Base-by-base conservation (phyloP, 2,113 vertebrate species). In the Pluvianellus socialis region DNA sequence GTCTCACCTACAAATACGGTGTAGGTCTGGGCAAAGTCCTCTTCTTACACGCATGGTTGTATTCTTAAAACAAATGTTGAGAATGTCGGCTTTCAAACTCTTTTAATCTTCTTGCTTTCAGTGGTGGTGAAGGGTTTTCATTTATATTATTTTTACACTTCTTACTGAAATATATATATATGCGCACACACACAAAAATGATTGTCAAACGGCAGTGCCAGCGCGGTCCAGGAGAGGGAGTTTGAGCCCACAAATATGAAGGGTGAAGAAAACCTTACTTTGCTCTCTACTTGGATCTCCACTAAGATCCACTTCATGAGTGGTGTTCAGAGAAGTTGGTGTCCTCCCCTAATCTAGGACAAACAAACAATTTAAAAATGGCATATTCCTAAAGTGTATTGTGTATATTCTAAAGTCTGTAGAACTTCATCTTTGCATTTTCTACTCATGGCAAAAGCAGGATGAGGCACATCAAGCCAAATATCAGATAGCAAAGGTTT, bases 191-290 rank as follows among this genome's bases (percentile, higher is more conserved):
- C 20, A 21, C 1, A 42, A 6, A 22, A 11, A 16, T 7, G 65
- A 14, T 27, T 79, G 10, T 70, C 1, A 2, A 49, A 28, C 81
- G 76, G 44, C 80, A 94, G 61, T 94, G 79, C 92, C 70, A 75
- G 65, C 73, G 33, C 14, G 45, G 73, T 56, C 95, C 94, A 94
- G 86, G 56, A 96, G 95, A 75, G 97, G 92, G 88, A 94, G 95
- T 73, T 44, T 50, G 76, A 94, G 76, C 61, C 44, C 68, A 56
- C 40, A 71, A 7, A 84, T 86, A 19, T 18, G 30, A 44, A 59
- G 74, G 33, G 28, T 53, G 68, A 71, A 52, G 68, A 63, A 33
- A 79, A 44, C 20, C n/a, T 38, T 11, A 15, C 15, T 65, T 55
- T 56, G 18, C 53, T 79, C 21, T 84, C 12, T 20, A 1, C 22